phyloP scores from a whole-genome alignment of 2,113 vertebrate genomes.

The Labeo rohita region DNA sequence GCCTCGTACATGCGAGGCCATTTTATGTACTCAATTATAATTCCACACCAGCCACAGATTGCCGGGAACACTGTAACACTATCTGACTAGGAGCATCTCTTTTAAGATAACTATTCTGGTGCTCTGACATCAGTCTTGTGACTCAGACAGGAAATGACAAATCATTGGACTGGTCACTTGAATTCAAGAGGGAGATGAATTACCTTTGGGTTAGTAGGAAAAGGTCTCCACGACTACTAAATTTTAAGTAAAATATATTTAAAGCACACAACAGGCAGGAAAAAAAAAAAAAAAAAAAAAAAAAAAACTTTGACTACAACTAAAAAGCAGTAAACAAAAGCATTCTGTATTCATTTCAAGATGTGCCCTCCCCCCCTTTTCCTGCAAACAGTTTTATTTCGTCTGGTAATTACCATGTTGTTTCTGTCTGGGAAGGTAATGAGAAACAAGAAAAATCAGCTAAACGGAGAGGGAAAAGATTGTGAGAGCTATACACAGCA shows the following conservation, averaged over 20 bases:
- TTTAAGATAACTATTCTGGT: slow-evolving; percentile 38
- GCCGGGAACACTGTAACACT: slow-evolving; percentile 7
- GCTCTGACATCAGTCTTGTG: slow-evolving; percentile 52
- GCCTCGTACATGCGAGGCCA: no score
- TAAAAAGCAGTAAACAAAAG: slow-evolving; percentile 8
- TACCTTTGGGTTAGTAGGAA: slow-evolving; percentile 3
- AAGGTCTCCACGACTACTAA: background rate
- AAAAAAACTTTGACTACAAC: no score
- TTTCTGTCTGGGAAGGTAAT: slow-evolving; percentile 39
- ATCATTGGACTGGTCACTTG: slow-evolving; percentile 38
- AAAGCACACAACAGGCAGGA: background rate
- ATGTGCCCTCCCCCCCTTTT: background rate
- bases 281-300: background rate
- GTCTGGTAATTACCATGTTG: slow-evolving; percentile 45
- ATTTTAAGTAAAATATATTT: background rate
- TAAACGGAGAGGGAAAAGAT: slow-evolving; percentile 18
- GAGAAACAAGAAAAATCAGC: slow-evolving; percentile 30
- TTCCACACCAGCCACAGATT: background rate
- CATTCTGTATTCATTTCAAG: background rate
- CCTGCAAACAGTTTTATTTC: slow-evolving; percentile 21
- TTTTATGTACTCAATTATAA: background rate
- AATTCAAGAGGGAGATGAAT: slow-evolving; percentile 43
- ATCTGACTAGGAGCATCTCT: slow-evolving; percentile 12
- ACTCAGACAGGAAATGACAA: slow-evolving; percentile 65
- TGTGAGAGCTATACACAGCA: slow-evolving; percentile 7